Evolutionary conservation across 2,797 vertebrate genomes (phyloP).

Genomic region (Antennarius maculatus): DNA sequence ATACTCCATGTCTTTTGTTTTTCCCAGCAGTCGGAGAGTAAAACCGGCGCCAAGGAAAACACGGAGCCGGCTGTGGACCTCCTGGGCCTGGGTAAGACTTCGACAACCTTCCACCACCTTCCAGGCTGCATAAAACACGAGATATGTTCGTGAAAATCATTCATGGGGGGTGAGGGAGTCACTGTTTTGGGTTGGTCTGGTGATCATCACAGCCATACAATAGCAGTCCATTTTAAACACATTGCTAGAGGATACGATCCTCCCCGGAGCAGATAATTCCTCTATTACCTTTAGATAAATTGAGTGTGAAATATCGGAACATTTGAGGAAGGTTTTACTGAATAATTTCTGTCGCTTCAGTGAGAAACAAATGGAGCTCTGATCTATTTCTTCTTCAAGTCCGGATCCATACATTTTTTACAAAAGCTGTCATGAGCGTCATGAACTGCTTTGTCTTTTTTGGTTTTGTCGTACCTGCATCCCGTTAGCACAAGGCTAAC

Average conservation of each 20-base stretch:
- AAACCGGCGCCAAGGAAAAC: conserved; percentile 87
- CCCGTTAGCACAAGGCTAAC: too few species aligned
- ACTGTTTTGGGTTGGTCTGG: conserved; percentile 25
- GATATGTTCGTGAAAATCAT: conserved; percentile 21
- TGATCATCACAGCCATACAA: conserved; percentile 16
- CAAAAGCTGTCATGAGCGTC: too few species aligned
- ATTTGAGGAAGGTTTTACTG: too few species aligned
- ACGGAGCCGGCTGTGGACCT: conserved; percentile 90
- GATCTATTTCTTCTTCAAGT: conserved; percentile 2
- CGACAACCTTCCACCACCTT: conserved; percentile 10
- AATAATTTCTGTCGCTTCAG: too few species aligned
- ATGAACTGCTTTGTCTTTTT: too few species aligned
- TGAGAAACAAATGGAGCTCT: neutral
- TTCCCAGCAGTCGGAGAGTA: conserved; percentile 80
- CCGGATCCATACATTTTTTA: too few species aligned
- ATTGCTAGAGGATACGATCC: neutral
- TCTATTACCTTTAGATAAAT: neutral
- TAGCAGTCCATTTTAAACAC: neutral
- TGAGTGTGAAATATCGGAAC: neutral
- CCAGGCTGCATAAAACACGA: conserved; percentile 4
- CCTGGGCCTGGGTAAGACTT: conserved; percentile 92
- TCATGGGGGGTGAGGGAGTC: conserved; percentile 7
- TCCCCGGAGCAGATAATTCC: neutral
- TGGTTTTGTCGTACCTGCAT: too few species aligned
- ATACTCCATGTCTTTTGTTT: conserved; percentile 51